Evolutionary conservation across 2,888 invertebrate genomes (phyloP).

Genomic region (Caradrina clavipalpis): DNA sequence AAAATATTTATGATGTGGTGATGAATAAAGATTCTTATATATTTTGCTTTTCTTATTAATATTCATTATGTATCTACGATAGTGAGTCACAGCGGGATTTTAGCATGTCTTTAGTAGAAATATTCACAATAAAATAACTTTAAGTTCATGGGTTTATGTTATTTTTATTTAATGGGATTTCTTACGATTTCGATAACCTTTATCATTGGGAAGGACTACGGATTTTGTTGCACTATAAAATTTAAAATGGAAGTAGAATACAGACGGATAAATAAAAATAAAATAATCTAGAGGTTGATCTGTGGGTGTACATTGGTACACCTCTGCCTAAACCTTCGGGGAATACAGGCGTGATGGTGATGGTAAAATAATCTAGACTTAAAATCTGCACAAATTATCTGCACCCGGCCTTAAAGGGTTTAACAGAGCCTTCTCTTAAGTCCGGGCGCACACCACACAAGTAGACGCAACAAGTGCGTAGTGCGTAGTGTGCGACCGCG

Average conservation of each 20-base stretch:
- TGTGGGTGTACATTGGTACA: too few relatives aligned
- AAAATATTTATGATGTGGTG: constrained; percentile 3
- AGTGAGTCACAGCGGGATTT: constrained; percentile 33
- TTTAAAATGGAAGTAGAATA: too few relatives aligned
- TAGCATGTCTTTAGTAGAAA: constrained; percentile 13
- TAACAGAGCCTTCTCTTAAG: not conserved
- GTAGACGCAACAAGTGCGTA: constrained; percentile 79
- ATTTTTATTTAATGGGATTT: constrained; percentile 22
- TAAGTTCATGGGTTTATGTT: constrained; percentile 4
- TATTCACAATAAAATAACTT: constrained; percentile 3
- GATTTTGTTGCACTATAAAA: not conserved
- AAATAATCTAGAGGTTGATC: not conserved
- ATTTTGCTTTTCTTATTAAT: constrained; percentile 2
- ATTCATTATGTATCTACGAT: constrained; percentile 19
- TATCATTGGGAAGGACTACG: not conserved
- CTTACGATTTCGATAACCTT: not conserved
- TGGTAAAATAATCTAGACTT: not conserved
- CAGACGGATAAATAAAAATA: too few relatives aligned
- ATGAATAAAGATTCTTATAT: not conserved
- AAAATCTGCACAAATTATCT: not conserved
- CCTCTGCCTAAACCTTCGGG: too few relatives aligned
- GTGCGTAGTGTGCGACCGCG: constrained; percentile 23
- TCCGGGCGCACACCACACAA: not conserved
- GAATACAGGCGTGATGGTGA: too few relatives aligned
- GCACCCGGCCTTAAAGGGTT: too few relatives aligned